Evolutionary conservation across 2,797 vertebrate genomes (phyloP), one percentile per base, ranked within the genome.

Genomic region (Sorex maritimensis): DNA sequence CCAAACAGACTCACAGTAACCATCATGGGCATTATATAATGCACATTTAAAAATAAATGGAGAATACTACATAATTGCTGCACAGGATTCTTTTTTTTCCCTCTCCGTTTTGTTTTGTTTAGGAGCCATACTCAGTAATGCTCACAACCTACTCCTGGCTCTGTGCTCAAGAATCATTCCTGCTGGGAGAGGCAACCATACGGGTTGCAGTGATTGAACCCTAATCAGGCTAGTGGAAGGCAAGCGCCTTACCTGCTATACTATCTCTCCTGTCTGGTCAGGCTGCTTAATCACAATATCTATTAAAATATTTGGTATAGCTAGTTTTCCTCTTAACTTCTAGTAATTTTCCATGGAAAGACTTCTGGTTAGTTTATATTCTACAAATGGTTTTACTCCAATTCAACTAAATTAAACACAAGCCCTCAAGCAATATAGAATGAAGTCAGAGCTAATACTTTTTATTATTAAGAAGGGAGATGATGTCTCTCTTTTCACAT

Each of bases 361-460:
- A 79, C 72, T 81, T 75, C 72, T 80, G 63, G 49, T 78, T 49
- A 13, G 44, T 97, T 97, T 81, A 63, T 68, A 91, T 94, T 96
- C 81, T 74, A 30, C 52, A 81, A 61, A 11, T 46, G 44, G 0
- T 80, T 82, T 82, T 77, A 89, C 5, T 71, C 94, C 84, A 96
- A 93, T 88, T 41, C 41, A 91, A 86, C 82, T 93, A 80, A 95
- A 93, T 92, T 90, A 94, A 89, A 94, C 24, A 90, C 24, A 61
- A 93, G 49, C 38, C 84, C 30, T 78, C 13, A 55, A 94, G 81
- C 52, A 90, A 55, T 80, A 87, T 3, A 63, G 13, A 34, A 19
- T 52, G 86, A 92, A 91, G 13, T 74, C 69, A 91, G 85, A 97
- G 24, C 10, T 3, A 88, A 77, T 65, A 87, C 26, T 87, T 90